phyloP scores from a whole-genome alignment of 2,797 vertebrate species.

The Hypotaenidia philippensis region DNA sequence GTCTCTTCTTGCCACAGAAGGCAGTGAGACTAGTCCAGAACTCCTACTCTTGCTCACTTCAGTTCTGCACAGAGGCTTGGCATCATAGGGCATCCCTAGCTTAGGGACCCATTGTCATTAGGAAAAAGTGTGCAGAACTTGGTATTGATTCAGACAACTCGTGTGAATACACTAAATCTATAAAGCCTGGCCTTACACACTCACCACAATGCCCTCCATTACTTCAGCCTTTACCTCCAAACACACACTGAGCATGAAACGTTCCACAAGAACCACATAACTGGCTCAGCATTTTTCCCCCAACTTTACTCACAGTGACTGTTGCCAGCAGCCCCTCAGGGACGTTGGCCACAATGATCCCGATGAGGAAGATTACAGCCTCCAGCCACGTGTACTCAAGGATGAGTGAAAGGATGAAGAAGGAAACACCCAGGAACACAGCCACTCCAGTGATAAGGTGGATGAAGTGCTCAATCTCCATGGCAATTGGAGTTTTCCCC shows the following conservation, averaged over 20 bases:
- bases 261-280: background rate
- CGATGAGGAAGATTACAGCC: conserved; percentile 97
- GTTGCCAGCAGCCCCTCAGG: conserved; percentile 96
- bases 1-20: background rate
- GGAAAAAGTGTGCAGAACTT: background rate
- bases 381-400: conserved; percentile 96
- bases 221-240: background rate
- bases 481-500: conserved; percentile 93
- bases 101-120: background rate
- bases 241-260: background rate
- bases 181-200: background rate
- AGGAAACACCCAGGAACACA: conserved; percentile 92
- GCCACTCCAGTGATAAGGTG: conserved; percentile 97
- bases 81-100: background rate
- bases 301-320: conserved; percentile 87
- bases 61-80: background rate
- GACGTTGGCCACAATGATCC: conserved; percentile 97
- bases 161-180: background rate
- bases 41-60: background rate
- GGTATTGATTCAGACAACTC: background rate
- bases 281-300: background rate
- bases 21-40: background rate
- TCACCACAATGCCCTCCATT: background rate
- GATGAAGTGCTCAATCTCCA: conserved; percentile 96
- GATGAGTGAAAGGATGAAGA: conserved; percentile 95